These are phyloP conservation scores for Callyntrura sp. DNA, from an alignment of 2,888 invertebrate genomes.

Conservation along the genomic window DNA sequence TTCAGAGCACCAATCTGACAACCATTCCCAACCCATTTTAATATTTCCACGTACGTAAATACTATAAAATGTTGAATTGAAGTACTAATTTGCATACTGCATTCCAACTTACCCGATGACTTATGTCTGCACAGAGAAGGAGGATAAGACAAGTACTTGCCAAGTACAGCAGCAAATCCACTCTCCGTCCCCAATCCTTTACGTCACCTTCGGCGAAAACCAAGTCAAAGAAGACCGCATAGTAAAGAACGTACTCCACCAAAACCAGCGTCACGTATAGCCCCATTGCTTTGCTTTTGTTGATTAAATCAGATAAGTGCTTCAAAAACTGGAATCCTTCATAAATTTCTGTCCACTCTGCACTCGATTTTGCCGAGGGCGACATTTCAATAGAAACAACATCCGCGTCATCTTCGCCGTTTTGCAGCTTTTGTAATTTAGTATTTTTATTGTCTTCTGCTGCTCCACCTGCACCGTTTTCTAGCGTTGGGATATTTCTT, in stretches of 20 bases:
- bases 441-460: no score
- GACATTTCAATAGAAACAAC: constrained; percentile 22
- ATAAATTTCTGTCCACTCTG: constrained; percentile 45
- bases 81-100: background rate
- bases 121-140: constrained; percentile 7
- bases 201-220: constrained; percentile 23
- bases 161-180: constrained; percentile 2
- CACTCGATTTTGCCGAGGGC: background rate
- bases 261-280: constrained; percentile 1
- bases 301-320: constrained; percentile 33
- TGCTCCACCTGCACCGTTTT: no score
- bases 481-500: background rate
- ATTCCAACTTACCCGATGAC: background rate
- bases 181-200: constrained; percentile 28
- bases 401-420: background rate
- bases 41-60: background rate
- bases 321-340: constrained; percentile 12
- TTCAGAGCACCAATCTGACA: background rate
- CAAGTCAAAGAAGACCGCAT: constrained; percentile 51
- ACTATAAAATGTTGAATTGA: no score
- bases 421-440: no score
- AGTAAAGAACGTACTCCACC: constrained; percentile 21
- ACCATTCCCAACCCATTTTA: background rate
- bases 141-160: constrained; percentile 27
- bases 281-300: constrained; percentile 36